Evolutionary conservation across 2,113 vertebrate species (phyloP).

Genomic region (Pomatostomus ruficeps): DNA sequence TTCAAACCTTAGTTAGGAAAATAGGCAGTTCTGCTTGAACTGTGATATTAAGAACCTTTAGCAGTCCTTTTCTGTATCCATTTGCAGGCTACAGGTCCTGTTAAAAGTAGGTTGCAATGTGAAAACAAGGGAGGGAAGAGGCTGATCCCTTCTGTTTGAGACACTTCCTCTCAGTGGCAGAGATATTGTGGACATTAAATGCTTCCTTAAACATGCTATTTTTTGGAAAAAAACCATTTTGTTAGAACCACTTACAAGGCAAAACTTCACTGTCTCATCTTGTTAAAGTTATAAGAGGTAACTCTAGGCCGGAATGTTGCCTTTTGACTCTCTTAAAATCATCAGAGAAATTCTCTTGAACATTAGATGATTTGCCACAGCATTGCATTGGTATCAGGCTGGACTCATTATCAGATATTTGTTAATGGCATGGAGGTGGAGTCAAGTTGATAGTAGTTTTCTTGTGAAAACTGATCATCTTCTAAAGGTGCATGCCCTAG

Average conservation of each 20-base stretch:
- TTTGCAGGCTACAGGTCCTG: neutral
- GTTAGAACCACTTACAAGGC: neutral
- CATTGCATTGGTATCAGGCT: neutral
- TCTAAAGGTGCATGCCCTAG: neutral
- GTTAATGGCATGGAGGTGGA: neutral
- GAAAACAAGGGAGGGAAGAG: neutral
- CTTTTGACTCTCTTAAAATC: conserved; percentile 13
- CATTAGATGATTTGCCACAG: neutral
- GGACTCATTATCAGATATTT: neutral
- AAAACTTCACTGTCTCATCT: conserved; percentile 11
- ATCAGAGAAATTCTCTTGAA: neutral
- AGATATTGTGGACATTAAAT: neutral
- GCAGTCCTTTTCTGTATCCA: neutral
- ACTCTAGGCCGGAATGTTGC: neutral
- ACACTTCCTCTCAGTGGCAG: neutral
- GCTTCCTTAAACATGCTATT: neutral
- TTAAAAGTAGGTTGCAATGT: neutral
- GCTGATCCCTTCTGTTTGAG: neutral
- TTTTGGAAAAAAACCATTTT: neutral
- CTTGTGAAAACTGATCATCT: neutral
- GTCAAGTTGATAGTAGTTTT: neutral
- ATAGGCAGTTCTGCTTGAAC: conserved; percentile 39
- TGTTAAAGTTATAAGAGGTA: conserved; percentile 21
- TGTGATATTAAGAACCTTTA: neutral
- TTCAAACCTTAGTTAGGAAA: conserved; percentile 40